Evolutionary conservation across 1,140 invertebrate species (phyloP).

Genomic region (Pachyrhynchus sulphureomaculatus): DNA sequence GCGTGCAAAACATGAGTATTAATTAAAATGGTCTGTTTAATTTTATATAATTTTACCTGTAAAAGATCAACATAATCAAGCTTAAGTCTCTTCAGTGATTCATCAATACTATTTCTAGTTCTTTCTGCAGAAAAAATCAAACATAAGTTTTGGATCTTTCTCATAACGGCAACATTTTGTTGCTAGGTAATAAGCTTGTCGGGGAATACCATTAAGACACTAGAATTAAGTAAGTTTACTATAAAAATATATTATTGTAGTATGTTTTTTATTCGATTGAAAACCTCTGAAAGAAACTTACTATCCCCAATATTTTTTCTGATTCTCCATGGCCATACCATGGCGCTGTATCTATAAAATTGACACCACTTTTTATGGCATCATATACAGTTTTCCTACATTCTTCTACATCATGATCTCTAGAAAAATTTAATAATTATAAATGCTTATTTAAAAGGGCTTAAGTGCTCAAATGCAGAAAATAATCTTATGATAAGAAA

Average conservation of each 20-base stretch:
- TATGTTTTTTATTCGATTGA: no score
- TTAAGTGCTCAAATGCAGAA: no score
- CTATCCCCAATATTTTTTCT: slow-evolving; percentile 80
- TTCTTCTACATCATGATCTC: slow-evolving; percentile 60
- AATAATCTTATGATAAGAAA: no score
- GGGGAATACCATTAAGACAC: slow-evolving; percentile 77
- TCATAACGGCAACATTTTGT: slow-evolving; percentile 92
- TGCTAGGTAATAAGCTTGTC: slow-evolving; percentile 83
- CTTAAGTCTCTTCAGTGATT: slow-evolving; percentile 72
- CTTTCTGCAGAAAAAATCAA: slow-evolving; percentile 81
- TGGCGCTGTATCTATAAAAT: slow-evolving; percentile 89
- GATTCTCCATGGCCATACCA: slow-evolving; percentile 88
- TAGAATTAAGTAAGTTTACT: no score
- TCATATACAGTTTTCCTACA: slow-evolving; percentile 68
- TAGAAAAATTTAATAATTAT: slow-evolving; percentile 35
- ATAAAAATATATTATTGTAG: no score
- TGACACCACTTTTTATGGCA: slow-evolving; percentile 77
- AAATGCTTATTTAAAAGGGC: no score
- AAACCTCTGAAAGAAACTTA: no score
- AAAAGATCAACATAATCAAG: slow-evolving; percentile 87
- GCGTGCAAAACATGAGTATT: no score
- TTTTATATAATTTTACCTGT: no score
- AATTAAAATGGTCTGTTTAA: no score
- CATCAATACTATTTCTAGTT: slow-evolving; percentile 73
- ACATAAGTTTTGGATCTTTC: slow-evolving; percentile 71